Evolutionary conservation across 2,797 vertebrate species (phyloP).

Genomic region (Margarornis squamiger): DNA sequence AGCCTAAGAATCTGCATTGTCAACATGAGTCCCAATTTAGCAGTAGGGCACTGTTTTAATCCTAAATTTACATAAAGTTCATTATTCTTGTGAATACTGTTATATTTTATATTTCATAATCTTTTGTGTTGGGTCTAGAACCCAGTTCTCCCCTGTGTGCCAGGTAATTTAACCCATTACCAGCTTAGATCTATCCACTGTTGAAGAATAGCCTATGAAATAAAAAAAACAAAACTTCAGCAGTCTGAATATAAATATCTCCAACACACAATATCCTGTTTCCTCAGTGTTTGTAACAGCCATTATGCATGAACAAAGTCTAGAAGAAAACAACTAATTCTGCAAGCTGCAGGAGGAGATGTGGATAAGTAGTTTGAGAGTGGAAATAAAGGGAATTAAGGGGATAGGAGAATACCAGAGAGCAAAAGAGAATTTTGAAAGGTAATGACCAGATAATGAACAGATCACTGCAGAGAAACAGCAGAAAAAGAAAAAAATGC

Average conservation of each 20-base stretch:
- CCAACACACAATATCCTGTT: not conserved
- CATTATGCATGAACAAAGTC: rapidly evolving
- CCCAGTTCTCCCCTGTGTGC: not conserved
- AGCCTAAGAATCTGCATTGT: not conserved
- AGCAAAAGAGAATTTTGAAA: not conserved
- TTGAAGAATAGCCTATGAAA: not conserved
- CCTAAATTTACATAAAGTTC: not conserved
- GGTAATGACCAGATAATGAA: not conserved
- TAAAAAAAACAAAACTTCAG: not conserved
- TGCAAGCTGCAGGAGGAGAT: not conserved
- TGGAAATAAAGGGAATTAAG: not conserved
- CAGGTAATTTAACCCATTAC: not conserved
- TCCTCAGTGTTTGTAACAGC: not conserved
- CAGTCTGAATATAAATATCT: not conserved
- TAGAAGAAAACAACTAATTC: not conserved
- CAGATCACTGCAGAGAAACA: not conserved
- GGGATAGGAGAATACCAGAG: not conserved
- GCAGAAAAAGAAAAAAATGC: not conserved
- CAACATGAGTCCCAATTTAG: not conserved
- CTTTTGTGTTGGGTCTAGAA: not conserved
- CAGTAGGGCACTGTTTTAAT: not conserved
- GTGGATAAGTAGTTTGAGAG: not conserved
- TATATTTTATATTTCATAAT: not conserved
- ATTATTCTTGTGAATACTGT: not conserved
- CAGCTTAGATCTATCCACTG: not conserved